These are phyloP conservation scores for Microtus montanus DNA, from an alignment of 2,113 vertebrate species.

Conservation along the genomic window DNA sequence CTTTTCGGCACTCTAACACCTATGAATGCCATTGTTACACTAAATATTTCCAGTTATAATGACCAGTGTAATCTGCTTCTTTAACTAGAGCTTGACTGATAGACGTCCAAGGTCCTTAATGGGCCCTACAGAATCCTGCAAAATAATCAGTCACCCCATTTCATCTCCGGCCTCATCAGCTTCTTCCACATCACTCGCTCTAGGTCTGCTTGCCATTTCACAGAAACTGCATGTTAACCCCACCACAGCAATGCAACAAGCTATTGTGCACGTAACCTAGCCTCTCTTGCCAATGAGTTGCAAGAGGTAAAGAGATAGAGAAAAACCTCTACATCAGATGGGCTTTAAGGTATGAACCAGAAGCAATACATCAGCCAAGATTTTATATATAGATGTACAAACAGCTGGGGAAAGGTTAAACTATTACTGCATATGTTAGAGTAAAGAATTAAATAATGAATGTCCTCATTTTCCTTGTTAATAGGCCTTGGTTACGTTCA, in stretches of 20 bases:
- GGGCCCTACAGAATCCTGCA: not conserved
- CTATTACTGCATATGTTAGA: not conserved
- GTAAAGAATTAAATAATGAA: constrained; percentile 9
- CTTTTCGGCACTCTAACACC: not conserved
- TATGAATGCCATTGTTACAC: not conserved
- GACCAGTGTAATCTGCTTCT: not conserved
- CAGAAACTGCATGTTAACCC: not conserved
- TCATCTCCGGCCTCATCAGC: not conserved
- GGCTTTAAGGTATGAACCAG: not conserved
- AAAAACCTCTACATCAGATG: not conserved
- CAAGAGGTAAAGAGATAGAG: not conserved
- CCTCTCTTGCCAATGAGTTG: constrained; percentile 1
- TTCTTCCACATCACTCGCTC: not conserved
- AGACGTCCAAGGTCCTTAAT: not conserved
- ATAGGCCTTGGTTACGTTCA: not conserved
- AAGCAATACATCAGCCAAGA: not conserved
- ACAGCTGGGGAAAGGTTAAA: not conserved
- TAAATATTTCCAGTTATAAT: constrained; percentile 22
- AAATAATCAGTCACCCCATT: not conserved
- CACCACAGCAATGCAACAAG: not conserved
- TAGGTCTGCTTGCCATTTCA: not conserved
- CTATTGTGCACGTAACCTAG: not conserved
- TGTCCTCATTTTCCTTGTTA: not conserved
- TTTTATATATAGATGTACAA: not conserved
- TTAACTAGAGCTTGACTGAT: not conserved